Evolutionary conservation across 1,140 invertebrate genomes (phyloP).

Genomic region (Caerostris darwini): DNA sequence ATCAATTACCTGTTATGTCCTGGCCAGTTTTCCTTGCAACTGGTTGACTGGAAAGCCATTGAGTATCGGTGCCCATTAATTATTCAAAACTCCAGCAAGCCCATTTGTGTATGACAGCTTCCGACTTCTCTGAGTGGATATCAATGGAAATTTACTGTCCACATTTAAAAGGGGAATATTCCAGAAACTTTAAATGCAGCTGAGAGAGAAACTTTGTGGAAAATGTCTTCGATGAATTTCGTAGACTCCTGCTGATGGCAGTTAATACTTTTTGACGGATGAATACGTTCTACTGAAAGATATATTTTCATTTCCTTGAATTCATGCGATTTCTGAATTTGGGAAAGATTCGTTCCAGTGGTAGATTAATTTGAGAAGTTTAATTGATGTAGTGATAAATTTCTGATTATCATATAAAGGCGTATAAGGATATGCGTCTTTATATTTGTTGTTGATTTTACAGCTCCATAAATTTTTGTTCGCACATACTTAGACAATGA

Average conservation of each 20-base stretch:
- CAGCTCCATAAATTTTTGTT: too few species aligned
- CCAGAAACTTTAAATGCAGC: neutral
- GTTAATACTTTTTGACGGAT: neutral
- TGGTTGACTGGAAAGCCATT: constrained; percentile 33
- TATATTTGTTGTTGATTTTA: too few species aligned
- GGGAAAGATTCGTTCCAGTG: too few species aligned
- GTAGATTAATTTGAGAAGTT: too few species aligned
- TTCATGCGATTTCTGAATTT: neutral
- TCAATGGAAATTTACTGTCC: constrained; percentile 2
- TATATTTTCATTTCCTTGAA: neutral
- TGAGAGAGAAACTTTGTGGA: neutral
- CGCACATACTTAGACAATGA: too few species aligned
- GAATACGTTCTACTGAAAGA: neutral
- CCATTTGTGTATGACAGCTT: constrained; percentile 44
- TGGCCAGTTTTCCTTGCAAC: constrained; percentile 45
- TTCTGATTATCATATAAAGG: too few species aligned
- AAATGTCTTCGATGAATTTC: neutral
- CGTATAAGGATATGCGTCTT: too few species aligned
- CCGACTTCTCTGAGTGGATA: neutral
- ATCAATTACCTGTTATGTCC: constrained; percentile 61
- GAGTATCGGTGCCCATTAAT: constrained; percentile 19
- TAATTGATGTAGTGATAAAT: too few species aligned
- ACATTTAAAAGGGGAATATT: neutral
- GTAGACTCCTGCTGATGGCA: neutral
- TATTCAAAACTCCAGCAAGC: constrained; percentile 44